These are phyloP conservation scores for Silurus meridionalis DNA, from an alignment of 2,113 vertebrate species.

Conservation along the genomic window DNA sequence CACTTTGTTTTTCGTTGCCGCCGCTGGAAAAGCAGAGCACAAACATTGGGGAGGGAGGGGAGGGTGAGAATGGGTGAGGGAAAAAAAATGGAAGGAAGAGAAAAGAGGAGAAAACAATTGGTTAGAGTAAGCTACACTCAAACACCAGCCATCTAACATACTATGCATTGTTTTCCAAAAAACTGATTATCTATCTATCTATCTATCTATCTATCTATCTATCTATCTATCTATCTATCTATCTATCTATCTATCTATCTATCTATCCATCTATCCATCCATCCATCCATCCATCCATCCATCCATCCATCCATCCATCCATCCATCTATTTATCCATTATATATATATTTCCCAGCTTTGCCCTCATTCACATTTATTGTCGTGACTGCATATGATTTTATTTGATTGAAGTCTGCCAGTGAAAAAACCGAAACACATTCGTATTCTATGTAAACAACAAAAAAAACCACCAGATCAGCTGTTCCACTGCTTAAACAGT, in stretches of 20 bases:
- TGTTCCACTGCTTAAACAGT: neutral
- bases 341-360: neutral
- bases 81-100: conserved; percentile 30
- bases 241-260: too few species aligned
- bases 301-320: too few species aligned
- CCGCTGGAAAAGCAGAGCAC: conserved; percentile 67
- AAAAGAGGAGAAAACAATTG: conserved; percentile 49
- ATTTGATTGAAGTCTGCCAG: neutral
- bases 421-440: neutral
- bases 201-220: too few species aligned
- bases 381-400: conserved; percentile 3
- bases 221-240: too few species aligned
- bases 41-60: conserved; percentile 19
- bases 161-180: conserved; percentile 27
- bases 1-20: conserved; percentile 77
- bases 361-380: neutral
- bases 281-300: too few species aligned
- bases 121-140: conserved; percentile 47
- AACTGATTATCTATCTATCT: neutral
- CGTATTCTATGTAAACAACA: neutral
- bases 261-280: too few species aligned
- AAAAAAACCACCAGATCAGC: neutral
- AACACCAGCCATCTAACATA: conserved; percentile 34
- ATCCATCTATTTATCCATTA: too few species aligned
- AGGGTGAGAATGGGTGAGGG: conserved; percentile 34